These are phyloP conservation scores for Rachycentron canadum DNA, from an alignment of 2,797 vertebrate genomes.

Conservation along the genomic window DNA sequence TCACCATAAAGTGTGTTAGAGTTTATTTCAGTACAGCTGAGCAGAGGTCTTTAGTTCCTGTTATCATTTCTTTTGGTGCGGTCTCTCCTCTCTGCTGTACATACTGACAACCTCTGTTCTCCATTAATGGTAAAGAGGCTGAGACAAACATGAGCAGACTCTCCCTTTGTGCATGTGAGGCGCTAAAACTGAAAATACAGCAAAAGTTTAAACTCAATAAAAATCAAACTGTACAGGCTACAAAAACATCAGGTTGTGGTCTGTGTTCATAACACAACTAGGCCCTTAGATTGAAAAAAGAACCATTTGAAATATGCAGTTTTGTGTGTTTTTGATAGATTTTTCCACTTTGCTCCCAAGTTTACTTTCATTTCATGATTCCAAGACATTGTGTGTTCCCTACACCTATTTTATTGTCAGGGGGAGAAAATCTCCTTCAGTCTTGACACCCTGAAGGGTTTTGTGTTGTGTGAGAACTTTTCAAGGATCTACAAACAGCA, in stretches of 20 bases:
- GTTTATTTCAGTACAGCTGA: background rate
- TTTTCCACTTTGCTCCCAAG: too few species aligned
- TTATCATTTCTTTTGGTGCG: slow-evolving; percentile 15
- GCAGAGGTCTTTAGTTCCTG: background rate
- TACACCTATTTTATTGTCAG: background rate
- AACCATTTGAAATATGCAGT: background rate
- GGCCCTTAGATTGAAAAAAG: background rate
- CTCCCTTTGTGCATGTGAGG: slow-evolving; percentile 18
- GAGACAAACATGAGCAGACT: background rate
- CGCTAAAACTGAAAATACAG: background rate
- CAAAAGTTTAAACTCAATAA: slow-evolving; percentile 2
- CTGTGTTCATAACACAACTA: background rate
- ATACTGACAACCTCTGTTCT: background rate
- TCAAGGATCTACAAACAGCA: background rate
- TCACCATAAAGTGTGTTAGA: slow-evolving; percentile 2
- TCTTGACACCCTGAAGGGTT: background rate
- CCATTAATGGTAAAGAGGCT: background rate
- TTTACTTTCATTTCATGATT: background rate
- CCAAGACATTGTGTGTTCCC: background rate
- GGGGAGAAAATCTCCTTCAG: background rate
- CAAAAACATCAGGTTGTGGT: background rate
- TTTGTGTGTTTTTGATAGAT: background rate
- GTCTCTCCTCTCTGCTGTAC: background rate
- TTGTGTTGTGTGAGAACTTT: too few species aligned
- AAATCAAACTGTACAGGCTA: slow-evolving; percentile 40